These are phyloP conservation scores for Drosophila koepferae DNA, from an alignment of 2,888 invertebrate species.

Conservation along the genomic window DNA sequence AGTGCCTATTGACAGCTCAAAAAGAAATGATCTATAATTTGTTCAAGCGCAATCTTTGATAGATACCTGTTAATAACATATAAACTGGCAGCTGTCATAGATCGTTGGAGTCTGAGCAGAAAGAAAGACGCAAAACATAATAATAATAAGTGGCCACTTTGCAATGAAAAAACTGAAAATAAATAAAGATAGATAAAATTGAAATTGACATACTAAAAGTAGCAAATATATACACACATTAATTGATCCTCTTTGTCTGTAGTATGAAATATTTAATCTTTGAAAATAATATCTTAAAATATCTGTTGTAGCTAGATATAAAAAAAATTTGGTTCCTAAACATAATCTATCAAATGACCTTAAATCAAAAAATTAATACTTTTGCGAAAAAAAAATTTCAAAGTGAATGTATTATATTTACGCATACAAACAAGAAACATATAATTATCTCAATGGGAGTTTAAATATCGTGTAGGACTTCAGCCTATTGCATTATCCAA, in stretches of 20 bases:
- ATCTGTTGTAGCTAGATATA: neutral
- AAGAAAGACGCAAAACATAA: neutral
- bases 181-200: conserved; percentile 2
- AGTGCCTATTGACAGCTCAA: neutral
- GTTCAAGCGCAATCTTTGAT: neutral
- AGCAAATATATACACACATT: neutral
- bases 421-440: neutral
- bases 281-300: neutral
- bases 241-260: neutral
- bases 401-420: neutral
- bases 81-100: conserved; percentile 32
- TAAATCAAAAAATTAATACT: neutral
- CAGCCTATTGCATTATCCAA: neutral
- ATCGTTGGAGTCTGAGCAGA: conserved; percentile 7
- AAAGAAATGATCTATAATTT: neutral
- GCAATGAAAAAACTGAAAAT: neutral
- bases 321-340: neutral
- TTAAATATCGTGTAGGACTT: conserved; percentile 3
- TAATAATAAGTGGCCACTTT: conserved; percentile 3
- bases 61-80: conserved; percentile 26
- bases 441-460: conserved; percentile 5
- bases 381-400: neutral
- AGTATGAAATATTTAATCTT: neutral
- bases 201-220: neutral
- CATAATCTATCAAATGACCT: neutral